A percentile compares a stretch with the other conserved stretches of the same genome.
phyloP scores from a whole-genome alignment of 2,888 invertebrate species.

The Morpho helenor region DNA sequence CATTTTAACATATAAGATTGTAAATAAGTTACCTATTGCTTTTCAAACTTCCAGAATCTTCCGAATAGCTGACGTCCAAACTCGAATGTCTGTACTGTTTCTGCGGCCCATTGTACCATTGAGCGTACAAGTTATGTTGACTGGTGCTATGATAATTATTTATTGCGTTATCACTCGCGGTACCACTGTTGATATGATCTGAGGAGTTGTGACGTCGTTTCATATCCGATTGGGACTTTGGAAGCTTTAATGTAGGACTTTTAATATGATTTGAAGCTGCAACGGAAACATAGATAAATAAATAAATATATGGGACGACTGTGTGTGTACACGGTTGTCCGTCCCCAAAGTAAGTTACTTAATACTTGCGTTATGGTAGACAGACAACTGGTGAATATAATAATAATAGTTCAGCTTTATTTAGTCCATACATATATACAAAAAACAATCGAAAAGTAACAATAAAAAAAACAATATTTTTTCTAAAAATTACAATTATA shows the following conservation, averaged over 20 bases:
- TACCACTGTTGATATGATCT: conserved; percentile 56
- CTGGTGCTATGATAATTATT: conserved; percentile 64
- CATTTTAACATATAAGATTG: no score
- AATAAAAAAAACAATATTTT: no score
- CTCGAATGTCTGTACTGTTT: conserved; percentile 61
- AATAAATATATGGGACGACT: no score
- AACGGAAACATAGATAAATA: conserved; percentile 23
- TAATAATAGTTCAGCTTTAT: no score
- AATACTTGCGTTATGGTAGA: no score
- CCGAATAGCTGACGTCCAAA: conserved; percentile 78
- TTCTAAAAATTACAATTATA: no score
- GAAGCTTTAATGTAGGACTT: conserved; percentile 53
- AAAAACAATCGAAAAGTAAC: no score
- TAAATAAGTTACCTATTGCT: conserved; percentile 68
- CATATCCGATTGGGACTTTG: conserved; percentile 74
- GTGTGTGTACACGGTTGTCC: no score
- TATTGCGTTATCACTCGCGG: conserved; percentile 49
- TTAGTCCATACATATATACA: no score
- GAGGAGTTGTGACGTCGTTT: conserved; percentile 77
- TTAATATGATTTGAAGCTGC: conserved; percentile 57
- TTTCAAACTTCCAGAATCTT: conserved; percentile 84
- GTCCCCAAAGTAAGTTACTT: no score
- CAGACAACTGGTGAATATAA: no score
- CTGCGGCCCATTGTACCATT: conserved; percentile 58
- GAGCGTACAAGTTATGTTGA: conserved; percentile 59